phyloP scores from a whole-genome alignment of 2,888 invertebrate genomes.

The Hypena proboscidalis region DNA sequence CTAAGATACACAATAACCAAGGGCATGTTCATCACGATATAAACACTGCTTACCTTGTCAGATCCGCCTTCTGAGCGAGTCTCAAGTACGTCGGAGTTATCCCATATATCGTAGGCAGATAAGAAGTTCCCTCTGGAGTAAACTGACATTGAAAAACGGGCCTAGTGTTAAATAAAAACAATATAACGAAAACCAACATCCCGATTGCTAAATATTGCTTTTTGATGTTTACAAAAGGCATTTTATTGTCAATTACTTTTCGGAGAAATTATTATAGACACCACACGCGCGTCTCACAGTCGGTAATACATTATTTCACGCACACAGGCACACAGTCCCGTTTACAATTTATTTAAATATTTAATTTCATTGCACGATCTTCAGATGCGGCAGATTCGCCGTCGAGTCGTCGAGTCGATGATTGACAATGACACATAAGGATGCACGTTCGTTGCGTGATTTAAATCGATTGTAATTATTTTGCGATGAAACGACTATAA shows the following conservation, averaged over 20 bases:
- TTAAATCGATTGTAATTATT: too few relatives aligned
- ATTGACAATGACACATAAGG: too few relatives aligned
- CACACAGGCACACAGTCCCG: conserved; percentile 14
- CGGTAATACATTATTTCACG: conserved; percentile 36
- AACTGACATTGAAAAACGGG: conserved; percentile 79
- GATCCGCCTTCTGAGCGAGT: conserved; percentile 96
- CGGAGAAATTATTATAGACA: conserved; percentile 18
- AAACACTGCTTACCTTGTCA: conserved; percentile 88
- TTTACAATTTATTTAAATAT: conserved; percentile 29
- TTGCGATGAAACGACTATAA: too few relatives aligned
- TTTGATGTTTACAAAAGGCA: conserved; percentile 78
- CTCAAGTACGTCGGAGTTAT: conserved; percentile 97
- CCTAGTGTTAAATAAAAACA: conserved; percentile 76
- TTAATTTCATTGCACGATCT: conserved; percentile 10
- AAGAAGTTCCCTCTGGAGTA: conserved; percentile 61
- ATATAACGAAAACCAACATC: conserved; percentile 75
- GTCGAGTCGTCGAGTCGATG: conserved; percentile 38
- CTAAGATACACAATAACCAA: conserved; percentile 55
- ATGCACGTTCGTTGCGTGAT: too few relatives aligned
- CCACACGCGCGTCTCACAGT: conserved; percentile 27
- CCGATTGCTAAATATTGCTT: conserved; percentile 79
- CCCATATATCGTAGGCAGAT: conserved; percentile 92
- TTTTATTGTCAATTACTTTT: conserved; percentile 55
- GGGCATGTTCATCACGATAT: conserved; percentile 69
- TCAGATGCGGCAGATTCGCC: conserved; percentile 31